A percentile compares a stretch with the other conserved stretches of the same genome.
Conservation (phyloP, 2,797 vertebrate species). For the Micrastur ruficollis region DNA sequence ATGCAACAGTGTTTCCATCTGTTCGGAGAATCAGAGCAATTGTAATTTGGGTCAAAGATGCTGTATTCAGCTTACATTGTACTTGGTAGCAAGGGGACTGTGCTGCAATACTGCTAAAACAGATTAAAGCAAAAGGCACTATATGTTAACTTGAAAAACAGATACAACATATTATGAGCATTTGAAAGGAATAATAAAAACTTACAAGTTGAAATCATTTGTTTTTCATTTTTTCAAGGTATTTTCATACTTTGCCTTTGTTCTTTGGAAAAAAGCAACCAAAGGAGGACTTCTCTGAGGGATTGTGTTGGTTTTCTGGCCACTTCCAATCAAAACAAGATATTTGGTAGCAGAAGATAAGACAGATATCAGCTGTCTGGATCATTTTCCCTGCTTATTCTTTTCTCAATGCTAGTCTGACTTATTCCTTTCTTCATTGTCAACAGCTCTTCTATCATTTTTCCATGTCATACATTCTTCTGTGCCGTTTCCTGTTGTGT, state of each 20-base stretch:
- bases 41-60: slow-evolving; percentile 2
- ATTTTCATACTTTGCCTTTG: neutral
- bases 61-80: neutral
- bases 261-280: neutral
- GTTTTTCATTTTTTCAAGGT: too few relatives aligned
- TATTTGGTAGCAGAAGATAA: neutral
- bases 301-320: neutral
- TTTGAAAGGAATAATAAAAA: neutral
- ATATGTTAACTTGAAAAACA: neutral
- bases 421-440: neutral
- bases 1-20: neutral
- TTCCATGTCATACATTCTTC: neutral
- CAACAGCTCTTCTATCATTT: neutral
- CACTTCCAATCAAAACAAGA: neutral
- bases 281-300: neutral
- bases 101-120: neutral
- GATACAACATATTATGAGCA: neutral
- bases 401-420: neutral
- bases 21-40: neutral
- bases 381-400: neutral
- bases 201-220: neutral
- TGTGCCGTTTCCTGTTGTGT: neutral
- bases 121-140: neutral
- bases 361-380: neutral
- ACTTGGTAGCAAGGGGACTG: neutral